Evolutionary conservation across 2,888 invertebrate species (phyloP).

Genomic region (Cosmorhoe ocellata): DNA sequence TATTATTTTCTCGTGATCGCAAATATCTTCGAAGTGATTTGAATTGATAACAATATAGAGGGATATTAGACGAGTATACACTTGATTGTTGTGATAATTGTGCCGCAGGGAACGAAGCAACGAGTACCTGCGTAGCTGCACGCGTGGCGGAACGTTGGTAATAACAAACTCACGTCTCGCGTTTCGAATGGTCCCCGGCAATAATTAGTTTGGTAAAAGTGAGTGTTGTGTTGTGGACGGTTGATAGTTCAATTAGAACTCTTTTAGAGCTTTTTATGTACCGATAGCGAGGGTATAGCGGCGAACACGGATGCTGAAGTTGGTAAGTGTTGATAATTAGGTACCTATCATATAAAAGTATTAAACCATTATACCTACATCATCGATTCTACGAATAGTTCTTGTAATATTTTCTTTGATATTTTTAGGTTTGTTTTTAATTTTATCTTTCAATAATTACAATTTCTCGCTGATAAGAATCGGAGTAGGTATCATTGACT

Average conservation of each 20-base stretch:
- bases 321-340: slow-evolving; percentile 70
- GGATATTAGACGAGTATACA: slow-evolving; percentile 60
- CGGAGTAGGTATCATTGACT: slow-evolving; percentile 19
- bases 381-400: slow-evolving; percentile 1
- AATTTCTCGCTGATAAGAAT: slow-evolving; percentile 19
- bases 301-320: slow-evolving; percentile 70
- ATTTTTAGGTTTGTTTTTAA: slow-evolving; percentile 10
- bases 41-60: slow-evolving; percentile 50
- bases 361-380: too few species aligned
- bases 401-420: slow-evolving; percentile 22
- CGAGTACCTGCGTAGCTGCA: slow-evolving; percentile 36
- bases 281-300: slow-evolving; percentile 46
- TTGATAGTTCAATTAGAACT: slow-evolving; percentile 73
- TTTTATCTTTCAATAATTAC: slow-evolving; percentile 27
- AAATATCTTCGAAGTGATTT: slow-evolving; percentile 52
- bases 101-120: slow-evolving; percentile 39
- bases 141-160: slow-evolving; percentile 70
- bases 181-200: slow-evolving; percentile 68
- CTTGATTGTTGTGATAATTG: slow-evolving; percentile 60
- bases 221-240: slow-evolving; percentile 75
- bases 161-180: slow-evolving; percentile 71
- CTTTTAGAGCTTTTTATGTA: slow-evolving; percentile 62
- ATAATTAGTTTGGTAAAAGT: slow-evolving; percentile 79
- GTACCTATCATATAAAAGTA: too few species aligned
- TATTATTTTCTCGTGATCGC: slow-evolving; percentile 47